Evolutionary conservation across 2,888 invertebrate species (phyloP).

Genomic region (Parochlus steinenii): DNA sequence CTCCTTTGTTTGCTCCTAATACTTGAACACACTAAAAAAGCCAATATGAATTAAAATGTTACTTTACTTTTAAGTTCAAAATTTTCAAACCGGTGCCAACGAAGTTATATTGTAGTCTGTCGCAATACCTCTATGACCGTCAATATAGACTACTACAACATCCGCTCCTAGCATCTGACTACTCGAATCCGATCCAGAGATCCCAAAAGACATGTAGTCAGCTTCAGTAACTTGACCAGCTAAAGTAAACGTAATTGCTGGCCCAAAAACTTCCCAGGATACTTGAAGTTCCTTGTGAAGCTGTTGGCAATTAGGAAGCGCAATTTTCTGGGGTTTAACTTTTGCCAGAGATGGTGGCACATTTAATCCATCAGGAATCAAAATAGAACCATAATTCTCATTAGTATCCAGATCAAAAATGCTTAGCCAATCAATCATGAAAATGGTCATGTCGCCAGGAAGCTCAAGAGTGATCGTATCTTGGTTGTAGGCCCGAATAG

Average conservation of each 20-base stretch:
- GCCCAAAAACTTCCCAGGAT: constrained; percentile 83
- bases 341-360: constrained; percentile 72
- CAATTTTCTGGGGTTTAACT: constrained; percentile 41
- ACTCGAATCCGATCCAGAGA: constrained; percentile 53
- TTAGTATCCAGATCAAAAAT: constrained; percentile 54
- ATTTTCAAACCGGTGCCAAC: constrained; percentile 47
- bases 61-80: not conserved
- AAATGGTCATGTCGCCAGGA: constrained; percentile 68
- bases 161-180: constrained; percentile 77
- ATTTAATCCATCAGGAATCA: constrained; percentile 64
- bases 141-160: constrained; percentile 60
- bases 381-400: constrained; percentile 52
- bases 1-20: constrained; percentile 69
- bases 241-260: constrained; percentile 68
- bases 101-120: constrained; percentile 76
- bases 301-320: constrained; percentile 69
- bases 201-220: constrained; percentile 80
- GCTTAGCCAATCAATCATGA: constrained; percentile 70
- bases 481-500: constrained; percentile 51
- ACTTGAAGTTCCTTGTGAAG: constrained; percentile 70
- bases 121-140: constrained; percentile 53
- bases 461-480: constrained; percentile 58
- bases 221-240: constrained; percentile 52
- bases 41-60: constrained; percentile 9
- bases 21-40: constrained; percentile 63